A percentile compares a stretch with the other conserved stretches of the same genome.
Conservation (phyloP, 2,888 invertebrate species). For the Stenoptilia bipunctidactyla region DNA sequence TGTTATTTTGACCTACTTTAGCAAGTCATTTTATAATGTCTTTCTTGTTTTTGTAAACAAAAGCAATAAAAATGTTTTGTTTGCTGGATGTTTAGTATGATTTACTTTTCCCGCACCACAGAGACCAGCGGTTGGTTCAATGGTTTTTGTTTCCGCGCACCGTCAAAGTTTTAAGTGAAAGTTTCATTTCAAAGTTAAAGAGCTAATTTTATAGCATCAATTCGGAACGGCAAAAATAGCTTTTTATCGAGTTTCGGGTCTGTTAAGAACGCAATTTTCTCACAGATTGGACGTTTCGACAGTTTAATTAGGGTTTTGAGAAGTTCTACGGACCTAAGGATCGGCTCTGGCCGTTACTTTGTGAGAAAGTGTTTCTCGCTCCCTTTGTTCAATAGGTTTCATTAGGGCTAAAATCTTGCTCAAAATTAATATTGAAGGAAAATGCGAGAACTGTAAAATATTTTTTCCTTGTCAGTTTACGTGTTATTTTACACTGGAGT, state of each 20-base stretch:
- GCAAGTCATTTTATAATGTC: no score
- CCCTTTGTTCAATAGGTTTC: not conserved
- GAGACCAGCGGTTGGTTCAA: no score
- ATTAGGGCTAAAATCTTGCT: not conserved
- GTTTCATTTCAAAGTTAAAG: not conserved
- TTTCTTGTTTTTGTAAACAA: no score
- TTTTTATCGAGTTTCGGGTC: not conserved
- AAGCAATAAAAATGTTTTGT: no score
- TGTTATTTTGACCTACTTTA: no score
- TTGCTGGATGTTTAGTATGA: no score
- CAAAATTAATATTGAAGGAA: no score
- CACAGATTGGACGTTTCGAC: conserved; percentile 30
- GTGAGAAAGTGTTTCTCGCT: not conserved
- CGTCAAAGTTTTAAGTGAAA: not conserved
- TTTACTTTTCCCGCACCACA: no score
- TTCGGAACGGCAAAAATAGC: not conserved
- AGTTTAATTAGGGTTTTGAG: conserved; percentile 31
- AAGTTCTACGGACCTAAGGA: not conserved
- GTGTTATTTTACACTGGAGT: no score
- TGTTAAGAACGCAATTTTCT: conserved; percentile 22
- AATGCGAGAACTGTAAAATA: no score
- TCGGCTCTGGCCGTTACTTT: not conserved
- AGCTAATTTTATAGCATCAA: not conserved
- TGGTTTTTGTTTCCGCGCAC: no score
- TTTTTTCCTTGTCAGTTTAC: no score